Evolutionary conservation across 2,888 invertebrate species (phyloP), one percentile per base, ranked within the genome.

Genomic region (Adineta ricciae): DNA sequence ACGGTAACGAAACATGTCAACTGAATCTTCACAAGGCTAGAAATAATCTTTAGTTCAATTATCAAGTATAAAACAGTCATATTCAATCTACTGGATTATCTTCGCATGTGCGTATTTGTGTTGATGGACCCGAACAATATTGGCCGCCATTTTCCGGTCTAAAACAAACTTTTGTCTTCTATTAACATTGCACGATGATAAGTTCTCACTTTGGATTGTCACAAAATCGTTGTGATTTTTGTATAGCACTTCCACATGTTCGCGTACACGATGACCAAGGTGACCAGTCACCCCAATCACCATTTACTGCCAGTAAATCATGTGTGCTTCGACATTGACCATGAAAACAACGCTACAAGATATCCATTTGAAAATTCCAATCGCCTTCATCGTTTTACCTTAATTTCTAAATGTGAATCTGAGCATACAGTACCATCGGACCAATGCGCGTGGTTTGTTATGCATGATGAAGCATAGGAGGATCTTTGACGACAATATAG

Each of bases 1-100:
- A 9, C 78, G 78, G n/a, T 41, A 41, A n/a, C 78, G 78, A 41
- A 78, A 78, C 78, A 78, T 78, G n/a, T 78, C 78, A 41, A 78
- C 8, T 24, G 78, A n/a, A 78, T 78, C 78, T 41, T n/a, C 14
- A 38, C 78, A 78, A 41, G 78, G 78, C 78, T 78, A 41, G 9
- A 41, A 41, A 7, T 1, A 38, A 78, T n/a, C 46, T 46, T 46
- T 36, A n/a, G 0, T 11, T 9, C 24, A 41, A 21, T n/a, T n/a
- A 41, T 78, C 11, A 3, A 41, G n/a, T 38, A 24, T 3, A 1
- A 41, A 41, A 11, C n/a, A 38, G 41, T n/a, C n/a, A 14, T 24
- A 14, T 27, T 24, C 41, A 21, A 73, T 41, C 41, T n/a, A 78
- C 78, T 78, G n/a, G 41, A 78, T 78, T 78, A n/a, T 41, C 1